These are phyloP conservation scores for Pardalotus punctatus DNA, from an alignment of 2,113 vertebrate species.

Conservation along the genomic window DNA sequence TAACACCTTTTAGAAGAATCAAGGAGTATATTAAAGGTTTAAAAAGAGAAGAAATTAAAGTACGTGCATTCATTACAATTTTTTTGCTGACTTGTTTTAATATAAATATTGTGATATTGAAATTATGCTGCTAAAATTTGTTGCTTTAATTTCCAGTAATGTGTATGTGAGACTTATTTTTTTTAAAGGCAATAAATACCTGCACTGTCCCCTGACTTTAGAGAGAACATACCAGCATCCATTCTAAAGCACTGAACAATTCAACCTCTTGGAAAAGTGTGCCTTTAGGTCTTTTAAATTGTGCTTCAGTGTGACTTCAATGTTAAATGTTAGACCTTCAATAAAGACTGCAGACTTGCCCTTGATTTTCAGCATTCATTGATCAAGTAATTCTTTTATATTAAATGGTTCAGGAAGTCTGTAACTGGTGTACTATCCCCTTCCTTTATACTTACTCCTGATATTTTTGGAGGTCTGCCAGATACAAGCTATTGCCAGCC, in stretches of 20 bases:
- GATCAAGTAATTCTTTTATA: neutral
- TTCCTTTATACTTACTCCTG: neutral
- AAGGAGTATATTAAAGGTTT: neutral
- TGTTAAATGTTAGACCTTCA: neutral
- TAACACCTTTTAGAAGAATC: neutral
- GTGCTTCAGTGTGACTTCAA: neutral
- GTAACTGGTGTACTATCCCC: neutral
- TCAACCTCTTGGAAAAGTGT: neutral
- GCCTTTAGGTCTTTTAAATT: neutral
- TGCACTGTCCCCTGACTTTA: neutral
- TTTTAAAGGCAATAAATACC: neutral
- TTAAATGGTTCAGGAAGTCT: neutral
- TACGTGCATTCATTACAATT: neutral
- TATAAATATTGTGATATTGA: neutral
- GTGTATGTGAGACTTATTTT: neutral
- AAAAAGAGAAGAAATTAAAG: neutral
- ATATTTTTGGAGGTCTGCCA: neutral
- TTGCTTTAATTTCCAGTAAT: neutral
- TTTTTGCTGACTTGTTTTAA: neutral
- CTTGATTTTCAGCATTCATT: neutral
- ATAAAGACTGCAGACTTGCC: neutral
- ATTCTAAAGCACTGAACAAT: neutral
- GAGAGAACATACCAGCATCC: neutral
- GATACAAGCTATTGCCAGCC: neutral
- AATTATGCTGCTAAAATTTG: neutral